Base-by-base conservation (phyloP, 2,888 invertebrate species). In the Gortyna flavago region DNA sequence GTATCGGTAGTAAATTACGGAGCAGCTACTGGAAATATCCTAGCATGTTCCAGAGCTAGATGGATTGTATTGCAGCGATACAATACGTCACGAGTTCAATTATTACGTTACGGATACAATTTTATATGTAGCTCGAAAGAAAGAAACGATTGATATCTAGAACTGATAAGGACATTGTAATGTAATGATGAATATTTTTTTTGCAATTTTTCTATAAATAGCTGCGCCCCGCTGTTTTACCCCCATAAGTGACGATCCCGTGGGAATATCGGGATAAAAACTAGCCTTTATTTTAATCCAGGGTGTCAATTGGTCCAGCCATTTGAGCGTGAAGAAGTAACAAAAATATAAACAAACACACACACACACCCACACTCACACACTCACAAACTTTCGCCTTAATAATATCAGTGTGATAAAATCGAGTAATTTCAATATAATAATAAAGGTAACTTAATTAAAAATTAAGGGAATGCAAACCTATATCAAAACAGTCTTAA, bases 1-100 rank as follows among this genome's bases (percentile, higher is more conserved):
- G 51, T n/a, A 35, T 66, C 7, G 59, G 66, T 25, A 70, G n/a
- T 77, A 73, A 51, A 70, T 72, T 61, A 67, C 38, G 6, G 35
- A 67, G 21, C 62, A 25, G 57, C 29, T 41, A 59, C 54, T 51
- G 61, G 25, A 41, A n/a, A 57, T 83, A 69, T 35, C 68, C 57
- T 65, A 68, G 57, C 29, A 18, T 16, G 57, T 77, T 76, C 80
- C 83, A 41, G 77, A 54, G 44, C 61, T 82, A 32, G 59, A 66
- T 25, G 62, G 35, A 67, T 82, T 35, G 66, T 35, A 62, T 25
- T 29, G n/a, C 8, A 41, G 29, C 54, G 29, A 66, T 59, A 59
- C 65, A 48, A 44, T 75, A 66, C 66, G 32, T 67, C 76, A 67
- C 35, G 35, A 32, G 29, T 61, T 44, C 32, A 82, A 76, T 82